Conservation (phyloP, 2,797 vertebrate species). For the Pelodytes ibericus region DNA sequence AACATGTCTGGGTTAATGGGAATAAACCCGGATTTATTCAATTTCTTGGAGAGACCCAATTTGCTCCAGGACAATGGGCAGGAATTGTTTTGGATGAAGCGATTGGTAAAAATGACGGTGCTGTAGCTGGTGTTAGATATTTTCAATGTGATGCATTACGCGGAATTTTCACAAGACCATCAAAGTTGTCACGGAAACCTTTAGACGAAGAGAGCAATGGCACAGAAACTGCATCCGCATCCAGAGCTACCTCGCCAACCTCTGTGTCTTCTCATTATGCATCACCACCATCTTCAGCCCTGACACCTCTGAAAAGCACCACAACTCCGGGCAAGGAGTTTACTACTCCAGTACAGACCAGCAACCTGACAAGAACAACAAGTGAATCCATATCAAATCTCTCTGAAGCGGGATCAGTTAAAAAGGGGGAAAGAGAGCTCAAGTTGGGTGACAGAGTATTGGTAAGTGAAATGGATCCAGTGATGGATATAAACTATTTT, state of each 20-base stretch:
- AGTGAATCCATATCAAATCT: constrained; percentile 95
- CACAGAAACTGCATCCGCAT: constrained; percentile 74
- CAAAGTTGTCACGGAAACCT: constrained; percentile 85
- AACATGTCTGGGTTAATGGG: constrained; percentile 95
- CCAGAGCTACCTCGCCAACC: constrained; percentile 83
- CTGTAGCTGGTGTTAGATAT: constrained; percentile 93
- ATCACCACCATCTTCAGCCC: constrained; percentile 57
- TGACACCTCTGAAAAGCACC: constrained; percentile 66
- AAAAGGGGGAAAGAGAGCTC: constrained; percentile 95
- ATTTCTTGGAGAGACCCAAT: constrained; percentile 91
- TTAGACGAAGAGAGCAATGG: constrained; percentile 88
- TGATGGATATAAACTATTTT: too few relatives aligned
- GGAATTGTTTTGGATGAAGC: constrained; percentile 95
- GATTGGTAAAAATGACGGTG: constrained; percentile 96
- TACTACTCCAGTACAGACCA: constrained; percentile 71
- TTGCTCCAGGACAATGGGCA: constrained; percentile 96
- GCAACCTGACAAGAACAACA: constrained; percentile 85
- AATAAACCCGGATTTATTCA: constrained; percentile 92
- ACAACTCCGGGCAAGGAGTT: constrained; percentile 68
- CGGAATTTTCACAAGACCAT: constrained; percentile 96
- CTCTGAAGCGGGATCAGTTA: constrained; percentile 90
- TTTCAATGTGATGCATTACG: constrained; percentile 93
- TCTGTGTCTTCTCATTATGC: constrained; percentile 69
- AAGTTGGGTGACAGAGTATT: constrained; percentile 93
- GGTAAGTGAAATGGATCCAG: constrained; percentile 80